Conservation (phyloP, 2,113 vertebrate species). For the Trematocara unimaculatum region DNA sequence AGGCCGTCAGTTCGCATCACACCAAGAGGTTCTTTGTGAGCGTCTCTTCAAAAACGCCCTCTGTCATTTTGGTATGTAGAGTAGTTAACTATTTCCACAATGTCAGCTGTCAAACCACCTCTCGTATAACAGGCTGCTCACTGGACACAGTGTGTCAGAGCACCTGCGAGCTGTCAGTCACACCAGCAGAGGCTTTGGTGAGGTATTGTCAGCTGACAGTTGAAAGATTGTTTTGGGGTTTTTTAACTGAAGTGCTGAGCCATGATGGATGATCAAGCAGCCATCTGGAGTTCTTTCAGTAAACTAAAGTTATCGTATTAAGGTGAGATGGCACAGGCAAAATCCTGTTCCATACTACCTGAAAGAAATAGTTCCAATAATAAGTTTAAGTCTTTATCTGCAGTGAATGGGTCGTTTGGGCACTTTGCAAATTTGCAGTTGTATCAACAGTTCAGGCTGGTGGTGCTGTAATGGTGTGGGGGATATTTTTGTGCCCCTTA, state of each 20-base stretch:
- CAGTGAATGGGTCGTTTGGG: background rate
- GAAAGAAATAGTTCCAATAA: background rate
- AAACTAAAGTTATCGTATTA: background rate
- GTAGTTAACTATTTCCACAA: conserved; percentile 38
- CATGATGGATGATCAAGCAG: background rate
- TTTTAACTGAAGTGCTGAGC: background rate
- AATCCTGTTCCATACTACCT: background rate
- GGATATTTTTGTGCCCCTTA: background rate
- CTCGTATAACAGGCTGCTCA: conserved; percentile 7
- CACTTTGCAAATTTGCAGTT: background rate
- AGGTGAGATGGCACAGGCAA: background rate
- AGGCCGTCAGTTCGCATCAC: background rate
- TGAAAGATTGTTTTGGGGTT: background rate
- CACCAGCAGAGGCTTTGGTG: background rate
- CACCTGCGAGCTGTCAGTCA: conserved; percentile 61
- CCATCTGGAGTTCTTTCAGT: background rate
- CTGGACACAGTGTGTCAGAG: background rate
- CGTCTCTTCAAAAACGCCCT: background rate
- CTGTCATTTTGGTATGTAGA: background rate
- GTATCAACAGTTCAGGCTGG: background rate
- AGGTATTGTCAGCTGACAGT: background rate
- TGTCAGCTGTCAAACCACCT: conserved; percentile 53
- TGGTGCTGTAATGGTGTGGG: background rate
- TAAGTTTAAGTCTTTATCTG: background rate
- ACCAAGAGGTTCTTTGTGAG: conserved; percentile 28